These are phyloP conservation scores for Nothobranchius furzeri DNA, from an alignment of 2,113 vertebrate genomes.

Conservation along the genomic window DNA sequence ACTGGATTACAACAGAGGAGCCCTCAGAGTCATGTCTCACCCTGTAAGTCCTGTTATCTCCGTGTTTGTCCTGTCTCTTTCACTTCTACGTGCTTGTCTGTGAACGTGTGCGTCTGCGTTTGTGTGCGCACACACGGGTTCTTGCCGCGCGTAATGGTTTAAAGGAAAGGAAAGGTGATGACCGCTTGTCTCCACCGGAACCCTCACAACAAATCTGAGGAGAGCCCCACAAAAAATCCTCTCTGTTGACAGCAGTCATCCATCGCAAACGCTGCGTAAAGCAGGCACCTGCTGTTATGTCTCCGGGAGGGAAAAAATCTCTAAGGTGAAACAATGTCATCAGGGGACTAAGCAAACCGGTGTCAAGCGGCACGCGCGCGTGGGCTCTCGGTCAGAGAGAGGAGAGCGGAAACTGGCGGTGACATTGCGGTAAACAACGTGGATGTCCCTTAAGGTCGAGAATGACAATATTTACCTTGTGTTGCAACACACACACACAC, in stretches of 20 bases:
- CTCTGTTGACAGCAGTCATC: conserved; percentile 9
- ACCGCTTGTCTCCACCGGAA: conserved; percentile 47
- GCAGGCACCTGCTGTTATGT: background rate
- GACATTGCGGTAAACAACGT: conserved; percentile 74
- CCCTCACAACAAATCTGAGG: conserved; percentile 18
- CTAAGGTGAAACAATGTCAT: conserved; percentile 68
- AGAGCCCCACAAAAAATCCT: background rate
- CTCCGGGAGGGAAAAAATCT: conserved; percentile 5
- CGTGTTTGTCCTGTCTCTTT: background rate
- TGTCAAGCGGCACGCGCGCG: conserved; percentile 41
- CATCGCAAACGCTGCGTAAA: background rate
- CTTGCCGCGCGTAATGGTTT: conserved; percentile 43
- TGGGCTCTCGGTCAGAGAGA: conserved; percentile 22
- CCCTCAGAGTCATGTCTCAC: conserved; percentile 70
- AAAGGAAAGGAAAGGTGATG: conserved; percentile 39
- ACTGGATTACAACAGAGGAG: conserved; percentile 39
- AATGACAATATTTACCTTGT: conserved; percentile 59
- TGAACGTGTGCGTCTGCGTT: conserved; percentile 2
- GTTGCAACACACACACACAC: conserved; percentile 12
- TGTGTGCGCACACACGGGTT: conserved; percentile 26
- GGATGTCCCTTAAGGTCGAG: conserved; percentile 69
- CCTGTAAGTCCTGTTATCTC: conserved; percentile 68
- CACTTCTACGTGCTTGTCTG: background rate
- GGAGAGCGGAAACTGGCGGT: conserved; percentile 25
- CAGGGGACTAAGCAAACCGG: conserved; percentile 30